phyloP scores from a whole-genome alignment of 1,140 invertebrate species.

The Drosophila erecta region DNA sequence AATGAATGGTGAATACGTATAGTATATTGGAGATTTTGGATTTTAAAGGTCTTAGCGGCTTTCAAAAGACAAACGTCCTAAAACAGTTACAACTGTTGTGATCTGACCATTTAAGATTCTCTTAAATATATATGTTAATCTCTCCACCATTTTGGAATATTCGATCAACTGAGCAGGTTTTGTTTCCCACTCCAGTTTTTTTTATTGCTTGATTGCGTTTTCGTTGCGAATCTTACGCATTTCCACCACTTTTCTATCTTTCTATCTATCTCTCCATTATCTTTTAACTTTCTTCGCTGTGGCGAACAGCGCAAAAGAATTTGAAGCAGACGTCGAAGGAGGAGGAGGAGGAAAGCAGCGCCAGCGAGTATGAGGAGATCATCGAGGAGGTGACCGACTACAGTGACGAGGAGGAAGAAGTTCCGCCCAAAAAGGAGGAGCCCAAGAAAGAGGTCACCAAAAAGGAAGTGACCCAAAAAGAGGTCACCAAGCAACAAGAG shows the following conservation, averaged over 20 bases:
- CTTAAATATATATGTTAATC: no score
- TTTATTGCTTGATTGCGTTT: constrained; percentile 43
- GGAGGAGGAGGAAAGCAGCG: constrained; percentile 75
- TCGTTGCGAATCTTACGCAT: constrained; percentile 8
- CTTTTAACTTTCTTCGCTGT: constrained; percentile 16
- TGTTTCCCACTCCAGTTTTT: constrained; percentile 4
- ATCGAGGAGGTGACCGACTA: constrained; percentile 81
- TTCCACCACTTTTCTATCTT: constrained; percentile 13
- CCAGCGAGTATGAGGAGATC: constrained; percentile 84
- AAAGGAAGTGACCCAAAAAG: constrained; percentile 44
- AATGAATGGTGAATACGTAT: background rate
- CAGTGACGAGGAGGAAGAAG: constrained; percentile 70
- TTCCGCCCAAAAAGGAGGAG: constrained; percentile 10
- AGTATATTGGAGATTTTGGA: no score
- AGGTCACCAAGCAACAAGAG: constrained; percentile 38
- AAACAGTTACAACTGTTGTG: no score
- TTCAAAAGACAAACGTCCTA: no score
- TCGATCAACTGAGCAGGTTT: constrained; percentile 3
- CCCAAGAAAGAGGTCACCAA: constrained; percentile 18
- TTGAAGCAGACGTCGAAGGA: constrained; percentile 45
- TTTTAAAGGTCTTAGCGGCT: no score
- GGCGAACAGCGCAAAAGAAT: constrained; percentile 63
- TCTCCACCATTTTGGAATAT: background rate
- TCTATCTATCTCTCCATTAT: constrained; percentile 33
- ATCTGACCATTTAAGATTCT: no score